Evolutionary conservation across 2,113 vertebrate species (phyloP).

Genomic region (Vombatus ursinus): DNA sequence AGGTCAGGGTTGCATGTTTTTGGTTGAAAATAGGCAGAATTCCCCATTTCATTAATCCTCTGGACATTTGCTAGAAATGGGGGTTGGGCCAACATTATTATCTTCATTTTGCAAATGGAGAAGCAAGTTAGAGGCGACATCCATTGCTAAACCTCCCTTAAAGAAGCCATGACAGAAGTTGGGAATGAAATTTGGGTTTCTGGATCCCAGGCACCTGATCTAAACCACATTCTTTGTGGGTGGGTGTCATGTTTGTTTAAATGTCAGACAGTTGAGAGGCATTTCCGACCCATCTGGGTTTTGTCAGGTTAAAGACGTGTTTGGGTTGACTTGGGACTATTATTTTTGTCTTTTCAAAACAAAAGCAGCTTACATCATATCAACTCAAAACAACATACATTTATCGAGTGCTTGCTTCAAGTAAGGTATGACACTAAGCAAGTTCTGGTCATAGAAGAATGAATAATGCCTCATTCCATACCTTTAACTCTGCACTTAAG

Average conservation of each 20-base stretch:
- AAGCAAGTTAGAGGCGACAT: background rate
- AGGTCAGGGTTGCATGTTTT: slow-evolving; percentile 12
- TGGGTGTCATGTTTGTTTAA: slow-evolving; percentile 27
- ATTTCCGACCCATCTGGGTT: slow-evolving; percentile 35
- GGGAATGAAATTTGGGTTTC: background rate
- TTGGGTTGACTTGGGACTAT: background rate
- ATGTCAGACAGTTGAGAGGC: background rate
- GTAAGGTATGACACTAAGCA: background rate
- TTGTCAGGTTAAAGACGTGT: background rate
- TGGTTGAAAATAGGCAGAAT: slow-evolving; percentile 9
- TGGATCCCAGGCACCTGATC: background rate
- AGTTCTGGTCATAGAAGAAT: background rate
- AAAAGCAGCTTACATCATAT: background rate
- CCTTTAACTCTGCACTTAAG: background rate
- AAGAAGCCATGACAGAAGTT: background rate
- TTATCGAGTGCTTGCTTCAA: background rate
- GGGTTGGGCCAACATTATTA: background rate
- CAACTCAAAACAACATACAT: background rate
- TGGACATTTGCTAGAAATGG: background rate
- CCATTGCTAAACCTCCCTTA: background rate
- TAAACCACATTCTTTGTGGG: slow-evolving; percentile 24
- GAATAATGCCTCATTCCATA: background rate
- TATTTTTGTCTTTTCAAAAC: slow-evolving; percentile 9
- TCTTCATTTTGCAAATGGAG: slow-evolving; percentile 13
- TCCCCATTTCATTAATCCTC: slow-evolving; percentile 17